phyloP scores from a whole-genome alignment of 2,888 invertebrate genomes.

The Phalera bucephala region DNA sequence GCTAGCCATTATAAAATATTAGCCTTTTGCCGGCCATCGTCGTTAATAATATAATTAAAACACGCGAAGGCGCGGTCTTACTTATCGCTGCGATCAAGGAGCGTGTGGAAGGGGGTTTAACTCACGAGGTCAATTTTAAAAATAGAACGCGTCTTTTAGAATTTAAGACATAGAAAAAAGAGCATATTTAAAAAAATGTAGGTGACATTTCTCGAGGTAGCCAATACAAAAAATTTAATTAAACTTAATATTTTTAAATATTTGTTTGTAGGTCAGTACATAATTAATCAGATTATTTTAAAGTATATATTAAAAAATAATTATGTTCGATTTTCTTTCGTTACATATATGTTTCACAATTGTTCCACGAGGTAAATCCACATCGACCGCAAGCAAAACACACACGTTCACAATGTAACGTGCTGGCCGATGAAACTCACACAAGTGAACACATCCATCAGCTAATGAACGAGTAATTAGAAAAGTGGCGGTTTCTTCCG shows the following conservation, averaged over 20 bases:
- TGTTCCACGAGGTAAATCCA: neutral
- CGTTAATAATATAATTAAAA: conserved; percentile 83
- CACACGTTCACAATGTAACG: conserved; percentile 9
- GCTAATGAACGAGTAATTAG: conserved; percentile 81
- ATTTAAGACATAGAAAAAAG: too few relatives aligned
- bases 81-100: conserved; percentile 75
- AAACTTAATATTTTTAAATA: too few relatives aligned
- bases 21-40: conserved; percentile 73
- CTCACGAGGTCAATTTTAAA: conserved; percentile 13
- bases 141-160: neutral
- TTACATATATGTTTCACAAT: too few relatives aligned
- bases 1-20: conserved; percentile 78
- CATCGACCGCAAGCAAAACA: neutral
- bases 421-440: conserved; percentile 30
- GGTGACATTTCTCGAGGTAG: too few relatives aligned
- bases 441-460: conserved; percentile 60
- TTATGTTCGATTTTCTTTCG: too few relatives aligned
- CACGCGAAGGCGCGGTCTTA: conserved; percentile 76
- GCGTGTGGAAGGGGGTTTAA: conserved; percentile 36
- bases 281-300: too few relatives aligned
- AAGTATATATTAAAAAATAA: too few relatives aligned
- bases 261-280: too few relatives aligned
- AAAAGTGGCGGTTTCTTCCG: conserved; percentile 79
- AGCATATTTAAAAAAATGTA: too few relatives aligned
- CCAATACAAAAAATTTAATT: too few relatives aligned